Conservation (phyloP, 2,888 invertebrate species). For the Polietes domitor region DNA sequence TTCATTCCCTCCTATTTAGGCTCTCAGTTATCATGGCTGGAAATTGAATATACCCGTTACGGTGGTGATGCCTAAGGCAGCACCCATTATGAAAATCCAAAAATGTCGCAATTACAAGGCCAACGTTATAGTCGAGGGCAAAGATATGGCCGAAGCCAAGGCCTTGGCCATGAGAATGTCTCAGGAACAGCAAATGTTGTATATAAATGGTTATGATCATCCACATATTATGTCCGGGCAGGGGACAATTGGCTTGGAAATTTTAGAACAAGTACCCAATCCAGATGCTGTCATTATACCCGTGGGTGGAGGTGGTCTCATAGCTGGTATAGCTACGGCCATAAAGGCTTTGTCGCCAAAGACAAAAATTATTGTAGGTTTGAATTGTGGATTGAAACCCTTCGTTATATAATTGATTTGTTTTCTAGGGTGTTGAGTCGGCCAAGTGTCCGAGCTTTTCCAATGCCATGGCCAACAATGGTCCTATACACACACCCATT, state of each 20-base stretch:
- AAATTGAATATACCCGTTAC: slow-evolving; percentile 87
- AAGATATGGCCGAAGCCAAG: slow-evolving; percentile 93
- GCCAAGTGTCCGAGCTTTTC: slow-evolving; percentile 94
- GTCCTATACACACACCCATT: slow-evolving; percentile 86
- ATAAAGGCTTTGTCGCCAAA: slow-evolving; percentile 92
- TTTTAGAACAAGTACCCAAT: slow-evolving; percentile 92
- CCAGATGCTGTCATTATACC: slow-evolving; percentile 95
- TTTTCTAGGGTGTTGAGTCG: slow-evolving; percentile 91
- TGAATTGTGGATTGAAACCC: slow-evolving; percentile 79
- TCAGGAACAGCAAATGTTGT: slow-evolving; percentile 86
- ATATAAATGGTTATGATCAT: slow-evolving; percentile 97
- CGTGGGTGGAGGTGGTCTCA: slow-evolving; percentile 93
- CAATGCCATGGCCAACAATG: slow-evolving; percentile 86
- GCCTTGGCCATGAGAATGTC: slow-evolving; percentile 88
- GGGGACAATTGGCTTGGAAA: slow-evolving; percentile 96
- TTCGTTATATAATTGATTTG: not conserved
- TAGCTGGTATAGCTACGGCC: slow-evolving; percentile 95
- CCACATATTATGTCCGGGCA: slow-evolving; percentile 97
- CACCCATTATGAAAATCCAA: slow-evolving; percentile 97
- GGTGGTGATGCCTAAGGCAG: slow-evolving; percentile 97
- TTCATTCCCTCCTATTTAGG: slow-evolving; percentile 71
- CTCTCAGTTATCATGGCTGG: slow-evolving; percentile 89
- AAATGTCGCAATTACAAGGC: slow-evolving; percentile 93
- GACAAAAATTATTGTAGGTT: slow-evolving; percentile 89
- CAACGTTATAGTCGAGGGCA: slow-evolving; percentile 87